A percentile compares a stretch with the other conserved stretches of the same genome.
Conservation (phyloP, 1,140 invertebrate species). For the Goniozus legneri region DNA sequence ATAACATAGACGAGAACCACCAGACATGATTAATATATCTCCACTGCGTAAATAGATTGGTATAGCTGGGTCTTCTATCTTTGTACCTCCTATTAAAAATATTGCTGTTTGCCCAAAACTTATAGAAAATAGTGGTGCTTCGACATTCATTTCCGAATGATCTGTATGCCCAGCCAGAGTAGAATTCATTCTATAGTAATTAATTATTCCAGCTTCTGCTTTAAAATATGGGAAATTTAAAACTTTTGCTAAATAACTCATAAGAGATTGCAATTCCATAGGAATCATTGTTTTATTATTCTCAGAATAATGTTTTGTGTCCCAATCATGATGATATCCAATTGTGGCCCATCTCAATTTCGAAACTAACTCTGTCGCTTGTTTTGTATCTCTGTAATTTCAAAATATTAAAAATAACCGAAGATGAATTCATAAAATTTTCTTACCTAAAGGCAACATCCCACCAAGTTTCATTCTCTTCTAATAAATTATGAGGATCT, state of each 20-base stretch:
- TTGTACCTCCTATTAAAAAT: constrained; percentile 76
- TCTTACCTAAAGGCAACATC: constrained; percentile 43
- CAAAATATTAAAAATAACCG: constrained; percentile 23
- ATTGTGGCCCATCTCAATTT: constrained; percentile 88
- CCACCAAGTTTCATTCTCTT: constrained; percentile 53
- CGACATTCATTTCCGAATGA: constrained; percentile 80
- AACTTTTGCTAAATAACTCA: constrained; percentile 59
- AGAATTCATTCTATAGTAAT: constrained; percentile 90
- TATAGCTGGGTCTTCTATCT: constrained; percentile 61
- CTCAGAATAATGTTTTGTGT: constrained; percentile 82
- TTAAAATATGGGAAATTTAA: constrained; percentile 66
- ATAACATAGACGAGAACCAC: constrained; percentile 70
- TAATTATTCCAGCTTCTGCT: constrained; percentile 89
- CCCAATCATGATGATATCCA: constrained; percentile 95
- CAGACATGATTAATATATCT: constrained; percentile 80
- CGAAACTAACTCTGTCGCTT: constrained; percentile 31
- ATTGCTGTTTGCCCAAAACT: constrained; percentile 86
- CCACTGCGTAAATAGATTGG: constrained; percentile 74
- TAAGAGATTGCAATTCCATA: constrained; percentile 64
- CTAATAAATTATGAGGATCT: constrained; percentile 56
- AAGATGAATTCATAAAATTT: constrained; percentile 6
- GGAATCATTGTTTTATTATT: constrained; percentile 67
- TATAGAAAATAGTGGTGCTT: constrained; percentile 85
- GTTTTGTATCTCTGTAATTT: no score
- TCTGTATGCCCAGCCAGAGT: constrained; percentile 88